Evolutionary conservation across 1,140 invertebrate genomes (phyloP).

Genomic region (Solen grandis): DNA sequence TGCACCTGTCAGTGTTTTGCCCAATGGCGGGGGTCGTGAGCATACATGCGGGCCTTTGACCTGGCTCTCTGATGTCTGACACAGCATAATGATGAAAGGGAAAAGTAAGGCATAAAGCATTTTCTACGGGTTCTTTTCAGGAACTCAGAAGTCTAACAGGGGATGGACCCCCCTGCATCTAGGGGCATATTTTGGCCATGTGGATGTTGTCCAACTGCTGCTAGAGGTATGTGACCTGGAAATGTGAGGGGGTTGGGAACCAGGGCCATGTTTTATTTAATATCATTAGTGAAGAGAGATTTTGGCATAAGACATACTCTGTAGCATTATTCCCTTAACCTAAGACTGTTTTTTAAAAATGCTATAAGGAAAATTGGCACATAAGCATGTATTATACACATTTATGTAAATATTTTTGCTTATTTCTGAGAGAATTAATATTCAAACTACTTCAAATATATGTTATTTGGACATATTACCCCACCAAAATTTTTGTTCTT

Average conservation of each 20-base stretch:
- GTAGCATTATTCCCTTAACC: too few relatives aligned
- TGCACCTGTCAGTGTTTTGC: neutral
- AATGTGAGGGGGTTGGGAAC: neutral
- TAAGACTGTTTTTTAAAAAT: too few relatives aligned
- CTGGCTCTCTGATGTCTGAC: neutral
- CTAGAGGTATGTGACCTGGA: slow-evolving; percentile 73
- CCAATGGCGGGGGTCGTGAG: neutral
- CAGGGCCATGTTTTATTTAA: too few relatives aligned
- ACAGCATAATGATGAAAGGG: neutral
- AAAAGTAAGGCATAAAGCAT: neutral
- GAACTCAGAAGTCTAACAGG: slow-evolving; percentile 81
- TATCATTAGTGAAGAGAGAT: too few relatives aligned
- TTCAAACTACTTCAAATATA: too few relatives aligned
- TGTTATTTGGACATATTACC: too few relatives aligned
- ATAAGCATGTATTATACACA: too few relatives aligned
- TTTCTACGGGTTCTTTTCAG: slow-evolving; percentile 56
- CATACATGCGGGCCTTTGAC: neutral
- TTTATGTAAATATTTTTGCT: too few relatives aligned
- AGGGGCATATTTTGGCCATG: slow-evolving; percentile 83
- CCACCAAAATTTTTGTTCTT: too few relatives aligned
- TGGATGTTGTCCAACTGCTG: slow-evolving; percentile 76
- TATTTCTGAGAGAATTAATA: too few relatives aligned
- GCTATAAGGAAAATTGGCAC: too few relatives aligned
- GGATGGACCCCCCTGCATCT: slow-evolving; percentile 82
- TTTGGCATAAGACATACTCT: too few relatives aligned